phyloP scores from a whole-genome alignment of 2,797 vertebrate species.

The Coilia nasus region DNA sequence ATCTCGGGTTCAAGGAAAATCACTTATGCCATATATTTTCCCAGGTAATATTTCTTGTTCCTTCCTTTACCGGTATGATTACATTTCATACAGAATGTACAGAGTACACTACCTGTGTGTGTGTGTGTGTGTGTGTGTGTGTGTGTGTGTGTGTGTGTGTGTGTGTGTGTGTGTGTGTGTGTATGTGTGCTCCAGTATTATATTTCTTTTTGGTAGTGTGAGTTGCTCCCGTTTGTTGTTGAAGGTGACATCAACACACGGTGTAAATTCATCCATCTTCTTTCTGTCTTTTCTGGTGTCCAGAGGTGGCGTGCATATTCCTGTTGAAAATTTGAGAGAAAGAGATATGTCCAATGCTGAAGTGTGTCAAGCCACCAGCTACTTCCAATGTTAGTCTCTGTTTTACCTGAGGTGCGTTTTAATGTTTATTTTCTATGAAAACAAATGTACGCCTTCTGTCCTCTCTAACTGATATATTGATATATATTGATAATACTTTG shows the following conservation, averaged over 20 bases:
- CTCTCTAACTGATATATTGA: too few species aligned
- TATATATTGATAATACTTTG: too few species aligned
- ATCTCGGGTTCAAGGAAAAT: not conserved
- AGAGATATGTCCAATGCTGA: not conserved
- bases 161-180: not conserved
- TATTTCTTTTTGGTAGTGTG: not conserved
- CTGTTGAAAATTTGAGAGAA: not conserved
- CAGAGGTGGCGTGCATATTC: not conserved
- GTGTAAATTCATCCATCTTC: not conserved
- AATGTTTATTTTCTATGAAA: not conserved
- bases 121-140: not conserved
- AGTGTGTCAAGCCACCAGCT: too few species aligned
- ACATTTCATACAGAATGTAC: constrained; percentile 1
- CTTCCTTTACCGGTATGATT: not conserved
- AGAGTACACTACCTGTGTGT: not conserved
- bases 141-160: not conserved
- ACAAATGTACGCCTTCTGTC: not conserved
- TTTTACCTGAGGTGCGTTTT: not conserved
- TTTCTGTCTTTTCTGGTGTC: not conserved
- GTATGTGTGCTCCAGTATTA: not conserved
- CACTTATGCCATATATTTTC: not conserved
- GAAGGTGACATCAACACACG: not conserved
- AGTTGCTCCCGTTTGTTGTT: not conserved
- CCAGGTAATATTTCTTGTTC: not conserved
- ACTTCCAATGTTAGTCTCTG: not conserved